phyloP scores from a whole-genome alignment of 2,888 invertebrate species.

The Doris montereyensis region DNA sequence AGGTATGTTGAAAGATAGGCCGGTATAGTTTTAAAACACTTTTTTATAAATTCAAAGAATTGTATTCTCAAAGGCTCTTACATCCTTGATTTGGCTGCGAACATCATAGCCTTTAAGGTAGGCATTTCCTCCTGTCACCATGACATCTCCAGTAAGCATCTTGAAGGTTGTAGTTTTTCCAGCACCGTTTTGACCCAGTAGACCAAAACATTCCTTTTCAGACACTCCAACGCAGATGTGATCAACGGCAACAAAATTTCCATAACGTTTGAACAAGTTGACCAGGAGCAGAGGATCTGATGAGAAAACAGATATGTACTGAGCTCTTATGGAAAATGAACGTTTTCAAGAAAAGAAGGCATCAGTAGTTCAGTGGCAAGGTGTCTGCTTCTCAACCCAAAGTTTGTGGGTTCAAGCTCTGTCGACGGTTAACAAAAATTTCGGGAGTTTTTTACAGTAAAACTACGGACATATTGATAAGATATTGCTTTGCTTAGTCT shows the following conservation, averaged over 20 bases:
- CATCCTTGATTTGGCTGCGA: slow-evolving; percentile 54
- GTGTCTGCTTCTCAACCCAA: too few species aligned
- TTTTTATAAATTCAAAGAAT: too few species aligned
- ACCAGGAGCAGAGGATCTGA: slow-evolving; percentile 58
- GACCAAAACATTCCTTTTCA: slow-evolving; percentile 83
- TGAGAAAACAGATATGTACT: background rate
- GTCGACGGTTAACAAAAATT: too few species aligned
- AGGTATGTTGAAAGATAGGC: too few species aligned
- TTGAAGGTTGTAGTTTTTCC: slow-evolving; percentile 91
- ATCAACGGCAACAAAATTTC: slow-evolving; percentile 73
- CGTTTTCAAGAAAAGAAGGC: too few species aligned
- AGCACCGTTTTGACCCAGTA: slow-evolving; percentile 88
- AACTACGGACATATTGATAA: too few species aligned
- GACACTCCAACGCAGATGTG: slow-evolving; percentile 65
- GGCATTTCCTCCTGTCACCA: slow-evolving; percentile 75
- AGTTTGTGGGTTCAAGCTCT: too few species aligned
- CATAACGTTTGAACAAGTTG: slow-evolving; percentile 81
- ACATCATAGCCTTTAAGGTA: slow-evolving; percentile 72
- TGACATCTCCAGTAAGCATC: slow-evolving; percentile 77
- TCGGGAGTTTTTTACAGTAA: too few species aligned
- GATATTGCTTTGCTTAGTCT: too few species aligned
- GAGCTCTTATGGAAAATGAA: too few species aligned
- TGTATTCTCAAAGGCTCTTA: slow-evolving; percentile 32
- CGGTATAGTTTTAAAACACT: too few species aligned
- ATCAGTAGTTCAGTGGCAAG: too few species aligned